Percentiles rank a stretch among this genome's conserved stretches.
Conservation (phyloP, 2,113 vertebrate species). For the Syngnathoides biaculeatus region DNA sequence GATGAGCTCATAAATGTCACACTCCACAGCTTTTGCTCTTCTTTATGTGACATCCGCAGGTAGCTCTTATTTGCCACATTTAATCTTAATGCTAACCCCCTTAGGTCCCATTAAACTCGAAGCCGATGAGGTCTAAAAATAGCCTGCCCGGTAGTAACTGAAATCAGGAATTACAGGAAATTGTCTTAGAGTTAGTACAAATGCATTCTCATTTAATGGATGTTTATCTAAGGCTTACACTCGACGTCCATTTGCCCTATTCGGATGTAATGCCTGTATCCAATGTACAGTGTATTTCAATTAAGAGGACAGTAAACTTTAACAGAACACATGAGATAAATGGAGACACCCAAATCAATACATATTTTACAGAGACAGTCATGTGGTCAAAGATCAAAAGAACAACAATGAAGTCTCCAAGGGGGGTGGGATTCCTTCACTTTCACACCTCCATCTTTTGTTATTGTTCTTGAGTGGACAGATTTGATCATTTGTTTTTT, state of each 20-base stretch:
- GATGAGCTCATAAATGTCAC: constrained; percentile 60
- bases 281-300: neutral
- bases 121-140: constrained; percentile 44
- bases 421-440: too few relatives aligned
- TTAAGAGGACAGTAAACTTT: too few relatives aligned
- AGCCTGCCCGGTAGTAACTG: constrained; percentile 4
- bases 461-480: too few relatives aligned
- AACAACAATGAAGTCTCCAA: too few relatives aligned
- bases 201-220: neutral
- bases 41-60: constrained; percentile 63
- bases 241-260: neutral
- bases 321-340: too few relatives aligned
- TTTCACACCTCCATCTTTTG: too few relatives aligned
- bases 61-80: constrained; percentile 53
- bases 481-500: too few relatives aligned
- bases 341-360: too few relatives aligned
- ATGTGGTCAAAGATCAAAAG: too few relatives aligned
- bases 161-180: constrained; percentile 20
- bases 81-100: constrained; percentile 58
- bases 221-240: neutral
- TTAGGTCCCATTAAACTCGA: constrained; percentile 54
- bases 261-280: neutral
- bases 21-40: constrained; percentile 50
- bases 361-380: too few relatives aligned
- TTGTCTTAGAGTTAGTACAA: neutral